These are phyloP conservation scores for Galaxias olidus DNA, from an alignment of 2,797 vertebrate genomes.

Conservation along the genomic window DNA sequence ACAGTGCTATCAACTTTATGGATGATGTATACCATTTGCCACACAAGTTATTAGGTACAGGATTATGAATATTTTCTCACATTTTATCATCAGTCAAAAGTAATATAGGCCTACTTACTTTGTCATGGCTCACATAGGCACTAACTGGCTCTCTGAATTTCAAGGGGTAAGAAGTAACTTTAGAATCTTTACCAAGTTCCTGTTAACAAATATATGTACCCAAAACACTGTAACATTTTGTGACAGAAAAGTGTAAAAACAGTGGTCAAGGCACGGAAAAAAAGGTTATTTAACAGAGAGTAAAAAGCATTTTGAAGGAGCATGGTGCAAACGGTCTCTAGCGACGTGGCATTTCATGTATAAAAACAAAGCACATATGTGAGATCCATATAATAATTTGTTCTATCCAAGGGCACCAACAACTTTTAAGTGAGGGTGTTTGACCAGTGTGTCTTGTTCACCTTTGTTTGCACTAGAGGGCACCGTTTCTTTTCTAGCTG, in stretches of 20 bases:
- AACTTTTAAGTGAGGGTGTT: not conserved
- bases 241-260: conserved; percentile 34
- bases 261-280: conserved; percentile 61
- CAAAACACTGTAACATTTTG: conserved; percentile 25
- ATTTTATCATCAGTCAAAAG: conserved; percentile 17
- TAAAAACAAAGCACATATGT: not conserved
- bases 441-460: not conserved
- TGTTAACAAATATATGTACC: conserved; percentile 14
- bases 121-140: conserved; percentile 17
- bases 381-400: too few species aligned
- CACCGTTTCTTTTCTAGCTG: conserved; percentile 11
- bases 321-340: conserved; percentile 16
- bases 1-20: conserved; percentile 1
- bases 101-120: too few species aligned
- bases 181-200: conserved; percentile 18
- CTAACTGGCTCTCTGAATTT: conserved; percentile 16
- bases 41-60: not conserved
- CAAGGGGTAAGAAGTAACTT: conserved; percentile 20
- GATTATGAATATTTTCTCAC: conserved; percentile 9
- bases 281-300: conserved; percentile 32
- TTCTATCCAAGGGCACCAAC: not conserved
- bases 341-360: conserved; percentile 26
- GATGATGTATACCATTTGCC: not conserved
- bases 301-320: conserved; percentile 22
- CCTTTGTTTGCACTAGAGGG: conserved; percentile 13